A percentile compares a stretch with the other conserved stretches of the same genome.
phyloP scores from a whole-genome alignment of 2,888 invertebrate genomes.

The Dione juno region DNA sequence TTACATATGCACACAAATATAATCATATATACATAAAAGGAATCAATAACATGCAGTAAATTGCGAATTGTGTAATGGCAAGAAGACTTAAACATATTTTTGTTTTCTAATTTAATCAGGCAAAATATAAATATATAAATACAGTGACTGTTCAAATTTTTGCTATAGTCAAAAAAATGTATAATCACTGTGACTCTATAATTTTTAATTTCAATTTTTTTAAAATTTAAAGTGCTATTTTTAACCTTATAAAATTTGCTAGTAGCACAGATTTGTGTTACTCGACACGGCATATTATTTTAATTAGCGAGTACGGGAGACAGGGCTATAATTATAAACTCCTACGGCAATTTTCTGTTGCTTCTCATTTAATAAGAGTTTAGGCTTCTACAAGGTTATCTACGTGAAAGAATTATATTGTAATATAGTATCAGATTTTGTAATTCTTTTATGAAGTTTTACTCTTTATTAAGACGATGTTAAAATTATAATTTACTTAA shows the following conservation, averaged over 20 bases:
- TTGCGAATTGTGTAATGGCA: too few species aligned
- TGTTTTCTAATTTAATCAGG: too few species aligned
- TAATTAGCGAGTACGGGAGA: conserved; percentile 28
- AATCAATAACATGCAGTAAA: too few species aligned
- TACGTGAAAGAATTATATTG: background rate
- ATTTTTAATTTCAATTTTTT: too few species aligned
- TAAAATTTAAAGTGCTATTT: background rate
- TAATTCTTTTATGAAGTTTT: background rate
- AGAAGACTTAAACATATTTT: too few species aligned
- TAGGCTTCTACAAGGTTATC: conserved; percentile 15
- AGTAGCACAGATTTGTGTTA: conserved; percentile 29
- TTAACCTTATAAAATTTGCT: background rate
- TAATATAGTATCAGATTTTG: background rate
- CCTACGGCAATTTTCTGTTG: conserved; percentile 30
- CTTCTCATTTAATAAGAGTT: conserved; percentile 27
- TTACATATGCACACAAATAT: too few species aligned
- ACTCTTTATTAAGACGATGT: background rate
- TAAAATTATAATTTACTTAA: background rate
- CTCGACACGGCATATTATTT: conserved; percentile 34
- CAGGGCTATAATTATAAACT: conserved; percentile 37
- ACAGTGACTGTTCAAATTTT: too few species aligned
- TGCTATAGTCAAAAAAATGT: too few species aligned
- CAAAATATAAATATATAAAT: too few species aligned
- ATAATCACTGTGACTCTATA: too few species aligned
- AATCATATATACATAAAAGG: too few species aligned